phyloP scores from a whole-genome alignment of 2,888 invertebrate species.

The Tuta absoluta region DNA sequence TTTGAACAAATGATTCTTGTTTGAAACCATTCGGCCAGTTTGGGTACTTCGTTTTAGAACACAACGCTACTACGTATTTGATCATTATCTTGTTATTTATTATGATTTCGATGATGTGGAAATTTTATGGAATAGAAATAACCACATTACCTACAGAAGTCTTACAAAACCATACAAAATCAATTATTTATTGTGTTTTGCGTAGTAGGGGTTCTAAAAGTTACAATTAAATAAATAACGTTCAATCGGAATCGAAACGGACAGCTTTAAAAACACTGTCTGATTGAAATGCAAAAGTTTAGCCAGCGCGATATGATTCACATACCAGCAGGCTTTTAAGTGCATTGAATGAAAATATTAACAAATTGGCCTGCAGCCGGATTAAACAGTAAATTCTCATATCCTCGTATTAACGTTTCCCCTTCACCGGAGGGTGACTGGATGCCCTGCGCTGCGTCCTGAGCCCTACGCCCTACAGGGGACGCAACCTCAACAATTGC shows the following conservation, averaged over 20 bases:
- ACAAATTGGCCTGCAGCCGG: slow-evolving; percentile 79
- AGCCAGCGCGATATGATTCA: slow-evolving; percentile 43
- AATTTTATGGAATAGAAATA: too few relatives aligned
- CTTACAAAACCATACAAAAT: too few relatives aligned
- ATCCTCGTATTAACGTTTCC: slow-evolving; percentile 78
- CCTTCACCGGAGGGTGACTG: slow-evolving; percentile 71
- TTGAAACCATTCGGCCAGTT: background rate
- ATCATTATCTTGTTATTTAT: too few relatives aligned
- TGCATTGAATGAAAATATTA: slow-evolving; percentile 80
- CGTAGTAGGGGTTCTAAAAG: background rate
- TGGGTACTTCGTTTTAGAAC: too few relatives aligned
- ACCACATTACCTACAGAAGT: too few relatives aligned
- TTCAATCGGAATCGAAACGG: background rate
- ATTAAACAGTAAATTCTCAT: slow-evolving; percentile 82
- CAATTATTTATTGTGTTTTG: too few relatives aligned
- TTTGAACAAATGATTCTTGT: slow-evolving; percentile 1
- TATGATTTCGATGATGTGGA: too few relatives aligned
- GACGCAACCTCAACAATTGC: slow-evolving; percentile 77
- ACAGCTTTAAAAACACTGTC: background rate
- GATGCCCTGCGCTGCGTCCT: slow-evolving; percentile 39
- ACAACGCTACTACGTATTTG: too few relatives aligned
- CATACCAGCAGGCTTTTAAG: slow-evolving; percentile 66
- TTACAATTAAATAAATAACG: background rate
- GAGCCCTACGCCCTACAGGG: slow-evolving; percentile 56
- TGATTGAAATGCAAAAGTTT: slow-evolving; percentile 11